These are phyloP conservation scores for Cyrtodaria siliqua DNA, from an alignment of 2,888 invertebrate species.

Conservation along the genomic window DNA sequence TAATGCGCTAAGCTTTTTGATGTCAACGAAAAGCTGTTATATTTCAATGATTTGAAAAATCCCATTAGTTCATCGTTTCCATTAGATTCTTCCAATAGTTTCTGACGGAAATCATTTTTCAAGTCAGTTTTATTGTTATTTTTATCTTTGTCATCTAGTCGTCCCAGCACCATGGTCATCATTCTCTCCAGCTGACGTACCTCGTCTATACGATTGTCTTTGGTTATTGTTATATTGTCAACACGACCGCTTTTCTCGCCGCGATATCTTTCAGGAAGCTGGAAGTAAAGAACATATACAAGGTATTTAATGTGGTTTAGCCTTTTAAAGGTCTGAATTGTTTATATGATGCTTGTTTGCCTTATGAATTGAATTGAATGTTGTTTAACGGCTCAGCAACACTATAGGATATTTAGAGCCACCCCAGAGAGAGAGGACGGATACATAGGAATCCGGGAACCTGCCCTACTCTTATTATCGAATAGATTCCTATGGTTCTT, in stretches of 20 bases:
- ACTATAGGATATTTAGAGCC: too few relatives aligned
- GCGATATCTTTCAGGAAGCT: slow-evolving; percentile 7
- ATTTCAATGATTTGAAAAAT: slow-evolving; percentile 32
- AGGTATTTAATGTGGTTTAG: too few relatives aligned
- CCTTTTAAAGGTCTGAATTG: too few relatives aligned
- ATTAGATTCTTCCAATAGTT: slow-evolving; percentile 30
- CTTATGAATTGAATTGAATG: too few relatives aligned
- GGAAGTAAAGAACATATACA: too few relatives aligned
- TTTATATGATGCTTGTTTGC: too few relatives aligned
- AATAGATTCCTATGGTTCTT: too few relatives aligned
- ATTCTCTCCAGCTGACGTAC: slow-evolving; percentile 44
- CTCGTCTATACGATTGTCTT: slow-evolving; percentile 11
- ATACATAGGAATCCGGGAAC: too few relatives aligned
- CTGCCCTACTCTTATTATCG: too few relatives aligned
- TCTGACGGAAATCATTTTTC: slow-evolving; percentile 22
- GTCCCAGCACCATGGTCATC: slow-evolving; percentile 38
- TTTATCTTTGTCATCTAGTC: slow-evolving; percentile 19
- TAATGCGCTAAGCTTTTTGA: slow-evolving; percentile 24
- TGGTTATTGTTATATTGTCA: not conserved
- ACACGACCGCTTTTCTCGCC: not conserved
- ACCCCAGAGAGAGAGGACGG: too few relatives aligned
- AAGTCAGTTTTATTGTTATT: slow-evolving; percentile 28
- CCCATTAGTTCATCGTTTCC: slow-evolving; percentile 33
- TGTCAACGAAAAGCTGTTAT: slow-evolving; percentile 23
- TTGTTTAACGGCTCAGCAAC: too few relatives aligned